A percentile compares a stretch with the other conserved stretches of the same genome.
Conservation (phyloP, 2,888 invertebrate species). For the Tiliacea aurago region DNA sequence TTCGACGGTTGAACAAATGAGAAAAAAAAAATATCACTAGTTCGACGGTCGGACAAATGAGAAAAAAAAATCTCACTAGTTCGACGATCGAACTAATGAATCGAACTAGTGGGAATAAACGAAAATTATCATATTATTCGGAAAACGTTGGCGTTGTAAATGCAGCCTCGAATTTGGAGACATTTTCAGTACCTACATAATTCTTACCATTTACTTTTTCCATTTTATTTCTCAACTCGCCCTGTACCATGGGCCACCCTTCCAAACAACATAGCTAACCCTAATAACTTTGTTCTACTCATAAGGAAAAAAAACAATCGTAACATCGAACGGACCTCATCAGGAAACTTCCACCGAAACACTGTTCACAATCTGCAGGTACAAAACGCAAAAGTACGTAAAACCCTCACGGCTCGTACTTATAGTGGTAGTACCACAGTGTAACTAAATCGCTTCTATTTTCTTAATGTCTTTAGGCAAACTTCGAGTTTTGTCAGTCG, state of each 20-base stretch:
- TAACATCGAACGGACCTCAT: slow-evolving; percentile 58
- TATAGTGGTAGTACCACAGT: slow-evolving; percentile 38
- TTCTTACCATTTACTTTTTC: neutral
- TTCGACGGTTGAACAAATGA: too few species aligned
- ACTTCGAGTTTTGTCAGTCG: too few species aligned
- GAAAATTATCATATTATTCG: neutral
- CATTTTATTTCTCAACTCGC: slow-evolving; percentile 3
- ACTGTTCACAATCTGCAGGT: slow-evolving; percentile 61
- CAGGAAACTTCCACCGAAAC: slow-evolving; percentile 53
- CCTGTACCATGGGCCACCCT: neutral
- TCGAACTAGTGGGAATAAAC: too few species aligned
- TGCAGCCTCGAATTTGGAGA: neutral
- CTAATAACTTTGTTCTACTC: slow-evolving; percentile 55
- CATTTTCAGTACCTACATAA: neutral
- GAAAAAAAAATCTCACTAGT: too few species aligned
- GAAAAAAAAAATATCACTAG: too few species aligned
- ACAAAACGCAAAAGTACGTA: slow-evolving; percentile 55
- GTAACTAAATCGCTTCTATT: neutral
- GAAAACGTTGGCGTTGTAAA: too few species aligned
- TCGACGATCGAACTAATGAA: too few species aligned
- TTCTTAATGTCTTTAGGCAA: too few species aligned
- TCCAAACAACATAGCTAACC: slow-evolving; percentile 32
- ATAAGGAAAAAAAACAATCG: slow-evolving; percentile 57
- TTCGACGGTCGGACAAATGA: too few species aligned
- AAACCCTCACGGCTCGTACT: slow-evolving; percentile 47